A percentile compares a stretch with the other conserved stretches of the same genome.
Conservation (phyloP, 2,113 vertebrate species). For the Pelodiscus sinensis region DNA sequence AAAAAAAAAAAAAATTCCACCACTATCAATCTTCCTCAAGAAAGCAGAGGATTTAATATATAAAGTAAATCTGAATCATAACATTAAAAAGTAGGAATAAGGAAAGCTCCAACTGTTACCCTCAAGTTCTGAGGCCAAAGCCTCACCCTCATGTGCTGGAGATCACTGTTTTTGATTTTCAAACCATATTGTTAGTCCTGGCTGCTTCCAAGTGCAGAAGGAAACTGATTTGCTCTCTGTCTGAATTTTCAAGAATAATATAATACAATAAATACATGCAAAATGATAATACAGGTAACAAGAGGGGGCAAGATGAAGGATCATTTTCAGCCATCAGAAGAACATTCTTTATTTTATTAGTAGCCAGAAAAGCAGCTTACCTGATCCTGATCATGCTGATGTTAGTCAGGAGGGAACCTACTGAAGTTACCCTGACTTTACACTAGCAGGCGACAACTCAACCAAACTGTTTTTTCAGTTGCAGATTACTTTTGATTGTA, state of each 20-base stretch:
- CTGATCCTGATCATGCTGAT: background rate
- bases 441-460: background rate
- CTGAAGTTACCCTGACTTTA: background rate
- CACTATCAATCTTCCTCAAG: background rate
- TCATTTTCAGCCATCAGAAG: background rate
- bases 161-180: background rate
- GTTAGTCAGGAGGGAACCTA: background rate
- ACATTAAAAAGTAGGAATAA: background rate
- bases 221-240: background rate
- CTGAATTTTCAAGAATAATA: background rate
- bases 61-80: background rate
- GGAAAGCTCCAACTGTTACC: background rate
- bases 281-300: background rate
- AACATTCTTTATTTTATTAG: background rate
- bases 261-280: background rate
- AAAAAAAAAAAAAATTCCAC: background rate
- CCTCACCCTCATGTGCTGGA: background rate
- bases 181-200: background rate
- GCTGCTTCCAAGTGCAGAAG: background rate
- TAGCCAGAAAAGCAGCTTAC: accelerated
- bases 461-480: background rate
- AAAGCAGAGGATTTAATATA: background rate
- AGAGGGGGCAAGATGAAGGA: background rate
- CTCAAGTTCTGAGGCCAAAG: background rate
- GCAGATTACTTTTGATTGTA: background rate